These are phyloP conservation scores for Vandiemenella viatica DNA, from an alignment of 2,888 invertebrate genomes.

Conservation along the genomic window DNA sequence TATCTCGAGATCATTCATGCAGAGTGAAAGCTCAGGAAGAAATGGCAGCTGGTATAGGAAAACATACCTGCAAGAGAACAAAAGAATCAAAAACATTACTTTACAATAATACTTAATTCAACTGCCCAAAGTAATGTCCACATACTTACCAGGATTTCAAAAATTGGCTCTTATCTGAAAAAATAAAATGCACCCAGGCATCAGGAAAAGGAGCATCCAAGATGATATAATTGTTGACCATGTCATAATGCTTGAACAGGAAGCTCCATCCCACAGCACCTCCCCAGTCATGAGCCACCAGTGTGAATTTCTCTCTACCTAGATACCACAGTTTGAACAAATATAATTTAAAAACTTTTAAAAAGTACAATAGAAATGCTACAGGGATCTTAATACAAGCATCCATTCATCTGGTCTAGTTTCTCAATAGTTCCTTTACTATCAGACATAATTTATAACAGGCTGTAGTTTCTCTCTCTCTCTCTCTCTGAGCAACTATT, in stretches of 20 bases:
- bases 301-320: constrained; percentile 35
- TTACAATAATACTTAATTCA: constrained; percentile 1
- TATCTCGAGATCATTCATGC: constrained; percentile 29
- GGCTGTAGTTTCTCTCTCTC: no score
- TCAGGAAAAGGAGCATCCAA: constrained; percentile 37
- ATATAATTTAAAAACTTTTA: no score
- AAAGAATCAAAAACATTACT: neutral
- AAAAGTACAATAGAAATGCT: no score
- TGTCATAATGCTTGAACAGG: constrained; percentile 36
- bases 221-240: constrained; percentile 37
- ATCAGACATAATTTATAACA: no score
- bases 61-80: constrained; percentile 34
- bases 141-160: constrained; percentile 33
- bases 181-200: constrained; percentile 31
- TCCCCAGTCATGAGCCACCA: constrained; percentile 57
- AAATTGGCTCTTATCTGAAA: constrained; percentile 29
- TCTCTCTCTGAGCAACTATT: no score
- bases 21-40: constrained; percentile 38
- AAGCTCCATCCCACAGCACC: constrained; percentile 40
- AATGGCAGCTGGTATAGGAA: constrained; percentile 38
- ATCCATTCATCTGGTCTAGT: no score
- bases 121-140: neutral
- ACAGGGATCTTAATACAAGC: no score
- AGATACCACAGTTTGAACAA: no score
- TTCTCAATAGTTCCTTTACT: no score